Conservation (phyloP, 2,113 vertebrate genomes). For the Osmerus eperlanus region DNA sequence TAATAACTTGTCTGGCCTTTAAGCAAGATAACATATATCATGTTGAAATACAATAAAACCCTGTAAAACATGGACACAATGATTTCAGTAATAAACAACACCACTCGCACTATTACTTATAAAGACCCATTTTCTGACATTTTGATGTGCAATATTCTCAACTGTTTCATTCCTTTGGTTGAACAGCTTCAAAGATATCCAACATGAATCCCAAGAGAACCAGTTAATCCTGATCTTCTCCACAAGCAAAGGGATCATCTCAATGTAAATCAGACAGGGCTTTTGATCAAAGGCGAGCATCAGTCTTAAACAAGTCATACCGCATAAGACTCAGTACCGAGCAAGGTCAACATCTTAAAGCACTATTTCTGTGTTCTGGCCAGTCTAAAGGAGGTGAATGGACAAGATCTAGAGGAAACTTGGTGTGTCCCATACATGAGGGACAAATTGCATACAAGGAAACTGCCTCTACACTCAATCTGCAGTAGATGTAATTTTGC, state of each 20-base stretch:
- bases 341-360: neutral
- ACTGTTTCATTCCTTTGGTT: conserved; percentile 59
- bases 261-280: conserved; percentile 69
- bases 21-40: no score
- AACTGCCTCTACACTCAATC: no score
- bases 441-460: no score
- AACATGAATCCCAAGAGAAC: conserved; percentile 59
- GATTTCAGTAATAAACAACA: neutral
- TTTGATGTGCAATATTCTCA: conserved; percentile 47
- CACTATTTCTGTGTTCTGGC: neutral
- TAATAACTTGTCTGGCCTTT: no score
- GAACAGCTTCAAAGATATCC: conserved; percentile 68
- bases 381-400: neutral
- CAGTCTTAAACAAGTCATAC: conserved; percentile 52
- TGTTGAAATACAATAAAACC: no score
- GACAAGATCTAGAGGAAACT: neutral
- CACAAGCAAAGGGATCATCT: conserved; percentile 71
- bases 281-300: conserved; percentile 73
- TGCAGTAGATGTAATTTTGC: no score
- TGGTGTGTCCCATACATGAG: neutral
- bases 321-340: conserved; percentile 23
- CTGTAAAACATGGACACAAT: no score
- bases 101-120: conserved; percentile 17
- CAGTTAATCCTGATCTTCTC: conserved; percentile 72
- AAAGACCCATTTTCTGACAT: conserved; percentile 40